Conservation (phyloP, 2,113 vertebrate genomes). For the Scalopus aquaticus region DNA sequence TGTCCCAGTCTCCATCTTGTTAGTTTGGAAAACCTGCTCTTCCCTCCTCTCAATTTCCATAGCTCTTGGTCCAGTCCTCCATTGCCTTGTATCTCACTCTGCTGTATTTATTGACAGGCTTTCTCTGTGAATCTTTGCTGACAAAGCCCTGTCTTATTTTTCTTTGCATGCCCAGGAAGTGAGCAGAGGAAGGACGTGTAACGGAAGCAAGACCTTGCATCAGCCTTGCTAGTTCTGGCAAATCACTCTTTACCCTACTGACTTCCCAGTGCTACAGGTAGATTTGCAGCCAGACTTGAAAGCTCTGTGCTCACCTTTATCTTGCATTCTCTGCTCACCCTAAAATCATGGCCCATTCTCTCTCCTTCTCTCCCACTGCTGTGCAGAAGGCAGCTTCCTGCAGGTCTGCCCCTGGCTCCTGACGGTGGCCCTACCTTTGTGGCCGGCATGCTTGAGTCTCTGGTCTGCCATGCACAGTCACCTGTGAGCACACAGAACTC, state of each 20-base stretch:
- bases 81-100: neutral
- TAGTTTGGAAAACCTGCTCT: neutral
- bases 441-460: neutral
- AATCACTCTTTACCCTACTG: neutral
- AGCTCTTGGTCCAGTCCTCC: neutral
- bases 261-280: neutral
- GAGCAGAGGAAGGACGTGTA: neutral
- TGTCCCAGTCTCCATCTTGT: neutral
- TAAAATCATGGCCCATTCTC: neutral
- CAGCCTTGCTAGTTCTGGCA: neutral
- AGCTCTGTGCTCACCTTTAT: neutral
- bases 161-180: neutral
- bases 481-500: neutral
- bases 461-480: neutral
- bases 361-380: fast-evolving
- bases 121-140: neutral
- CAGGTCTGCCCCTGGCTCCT: neutral
- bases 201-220: neutral
- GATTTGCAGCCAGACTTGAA: neutral
- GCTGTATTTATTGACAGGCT: neutral
- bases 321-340: neutral
- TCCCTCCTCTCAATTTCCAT: neutral
- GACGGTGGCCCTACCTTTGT: neutral
- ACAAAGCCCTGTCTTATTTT: neutral
- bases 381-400: fast-evolving